phyloP scores from a whole-genome alignment of 2,797 vertebrate species.

The Spondyliosoma cantharus region DNA sequence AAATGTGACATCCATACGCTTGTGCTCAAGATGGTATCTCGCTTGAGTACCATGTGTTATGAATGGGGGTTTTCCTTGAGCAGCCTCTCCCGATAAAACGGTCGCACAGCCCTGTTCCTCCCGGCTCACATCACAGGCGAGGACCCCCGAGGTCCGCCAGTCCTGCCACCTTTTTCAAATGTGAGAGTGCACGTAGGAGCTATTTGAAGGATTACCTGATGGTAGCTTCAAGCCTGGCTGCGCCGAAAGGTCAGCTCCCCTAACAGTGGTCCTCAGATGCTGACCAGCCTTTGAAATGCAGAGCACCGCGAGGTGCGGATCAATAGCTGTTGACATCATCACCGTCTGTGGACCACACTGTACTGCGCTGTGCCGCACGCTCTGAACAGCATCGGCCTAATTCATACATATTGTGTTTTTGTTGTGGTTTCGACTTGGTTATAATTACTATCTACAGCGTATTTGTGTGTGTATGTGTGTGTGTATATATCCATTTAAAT shows the following conservation, averaged over 20 bases:
- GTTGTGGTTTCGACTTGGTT: accelerated
- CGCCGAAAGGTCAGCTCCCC: conserved; percentile 81
- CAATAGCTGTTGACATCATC: conserved; percentile 81
- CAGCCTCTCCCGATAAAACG: conserved; percentile 41
- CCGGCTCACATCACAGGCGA: conserved; percentile 77
- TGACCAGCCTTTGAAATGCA: conserved; percentile 78
- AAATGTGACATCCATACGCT: conserved; percentile 10
- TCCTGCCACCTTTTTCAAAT: conserved; percentile 80
- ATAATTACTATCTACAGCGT: too few relatives aligned
- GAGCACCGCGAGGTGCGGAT: conserved; percentile 66
- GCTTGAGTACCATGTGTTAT: not conserved
- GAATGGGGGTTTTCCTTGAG: conserved; percentile 43
- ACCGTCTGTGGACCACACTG: conserved; percentile 43
- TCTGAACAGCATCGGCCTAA: not conserved
- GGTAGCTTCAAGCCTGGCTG: conserved; percentile 66
- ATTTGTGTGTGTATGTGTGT: too few relatives aligned
- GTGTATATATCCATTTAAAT: not conserved
- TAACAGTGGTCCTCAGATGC: conserved; percentile 74
- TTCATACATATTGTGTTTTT: not conserved
- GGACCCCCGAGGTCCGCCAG: conserved; percentile 63
- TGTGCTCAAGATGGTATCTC: conserved; percentile 29
- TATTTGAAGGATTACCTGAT: conserved; percentile 82
- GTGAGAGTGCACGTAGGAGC: conserved; percentile 76
- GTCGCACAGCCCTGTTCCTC: conserved; percentile 26
- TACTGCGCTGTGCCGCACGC: not conserved